A percentile compares a stretch with the other conserved stretches of the same genome.
Conservation (phyloP, 2,888 invertebrate genomes). For the Melanargia galathea region DNA sequence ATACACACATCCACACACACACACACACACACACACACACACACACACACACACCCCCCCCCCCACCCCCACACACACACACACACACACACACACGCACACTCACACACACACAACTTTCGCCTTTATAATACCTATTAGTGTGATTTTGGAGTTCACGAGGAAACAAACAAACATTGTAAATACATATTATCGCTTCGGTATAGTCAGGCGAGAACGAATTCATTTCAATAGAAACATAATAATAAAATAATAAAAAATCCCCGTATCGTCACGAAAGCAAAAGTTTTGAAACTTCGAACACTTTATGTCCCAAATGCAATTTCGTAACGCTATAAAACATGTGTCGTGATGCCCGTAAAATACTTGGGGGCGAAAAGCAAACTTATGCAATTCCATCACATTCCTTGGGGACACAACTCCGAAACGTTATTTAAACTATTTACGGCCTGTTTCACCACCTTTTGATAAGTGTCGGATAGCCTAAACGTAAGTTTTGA, state of each 20-base stretch:
- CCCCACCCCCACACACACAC: too few species aligned
- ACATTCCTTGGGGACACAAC: background rate
- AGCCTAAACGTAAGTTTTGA: too few species aligned
- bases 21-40: too few species aligned
- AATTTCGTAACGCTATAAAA: slow-evolving; percentile 6
- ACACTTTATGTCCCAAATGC: slow-evolving; percentile 7
- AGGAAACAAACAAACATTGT: background rate
- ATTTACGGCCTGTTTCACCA: too few species aligned
- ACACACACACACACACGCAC: too few species aligned
- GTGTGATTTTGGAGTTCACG: too few species aligned
- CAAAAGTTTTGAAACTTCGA: background rate
- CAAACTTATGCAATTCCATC: slow-evolving; percentile 9
- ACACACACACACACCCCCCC: too few species aligned
- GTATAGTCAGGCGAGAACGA: background rate
- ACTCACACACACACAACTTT: too few species aligned
- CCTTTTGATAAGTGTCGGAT: too few species aligned
- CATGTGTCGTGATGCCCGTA: background rate
- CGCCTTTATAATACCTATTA: too few species aligned
- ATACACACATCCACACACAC: too few species aligned
- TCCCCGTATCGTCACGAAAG: background rate
- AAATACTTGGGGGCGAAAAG: background rate
- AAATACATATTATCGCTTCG: background rate
- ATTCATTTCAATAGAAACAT: background rate
- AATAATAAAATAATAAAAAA: background rate
- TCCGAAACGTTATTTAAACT: background rate